Percentiles rank a stretch among this genome's conserved stretches.
phyloP scores from a whole-genome alignment of 2,888 invertebrate species.

The Agrotis puta region DNA sequence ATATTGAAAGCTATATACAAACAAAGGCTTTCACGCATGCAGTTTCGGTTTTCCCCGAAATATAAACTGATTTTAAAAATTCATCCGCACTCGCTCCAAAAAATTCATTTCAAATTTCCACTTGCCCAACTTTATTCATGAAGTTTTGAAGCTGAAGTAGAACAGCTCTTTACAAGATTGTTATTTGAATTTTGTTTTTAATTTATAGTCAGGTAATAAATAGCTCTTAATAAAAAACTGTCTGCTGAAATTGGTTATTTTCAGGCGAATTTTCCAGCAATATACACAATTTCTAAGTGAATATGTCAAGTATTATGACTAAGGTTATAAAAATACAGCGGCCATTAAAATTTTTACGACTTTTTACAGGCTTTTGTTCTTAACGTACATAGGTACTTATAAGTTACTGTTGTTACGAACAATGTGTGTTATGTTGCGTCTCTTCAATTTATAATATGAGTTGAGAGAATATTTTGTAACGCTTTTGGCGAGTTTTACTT shows the following conservation, averaged over 20 bases:
- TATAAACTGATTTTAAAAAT: constrained; percentile 52
- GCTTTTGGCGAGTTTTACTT: not conserved
- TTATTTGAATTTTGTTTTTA: constrained; percentile 40
- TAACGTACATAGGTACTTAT: constrained; percentile 24
- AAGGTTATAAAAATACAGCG: constrained; percentile 34
- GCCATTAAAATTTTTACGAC: constrained; percentile 47
- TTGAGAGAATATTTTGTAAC: not conserved
- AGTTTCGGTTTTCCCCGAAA: constrained; percentile 37
- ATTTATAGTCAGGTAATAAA: constrained; percentile 38
- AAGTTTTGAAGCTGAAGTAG: constrained; percentile 48
- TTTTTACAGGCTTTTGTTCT: constrained; percentile 36
- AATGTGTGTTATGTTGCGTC: not conserved
- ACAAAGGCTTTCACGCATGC: constrained; percentile 45
- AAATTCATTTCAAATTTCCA: constrained; percentile 50
- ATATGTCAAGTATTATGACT: constrained; percentile 12
- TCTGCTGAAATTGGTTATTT: constrained; percentile 3
- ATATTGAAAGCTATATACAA: constrained; percentile 33
- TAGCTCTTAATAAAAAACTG: constrained; percentile 21
- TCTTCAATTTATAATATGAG: not conserved
- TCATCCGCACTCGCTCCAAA: constrained; percentile 42
- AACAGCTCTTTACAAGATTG: constrained; percentile 50
- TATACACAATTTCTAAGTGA: constrained; percentile 15
- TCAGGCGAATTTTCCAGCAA: not conserved
- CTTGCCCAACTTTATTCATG: constrained; percentile 56
- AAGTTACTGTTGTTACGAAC: constrained; percentile 7